Conservation (phyloP, 2,797 vertebrate genomes). For the Borostomias antarcticus region DNA sequence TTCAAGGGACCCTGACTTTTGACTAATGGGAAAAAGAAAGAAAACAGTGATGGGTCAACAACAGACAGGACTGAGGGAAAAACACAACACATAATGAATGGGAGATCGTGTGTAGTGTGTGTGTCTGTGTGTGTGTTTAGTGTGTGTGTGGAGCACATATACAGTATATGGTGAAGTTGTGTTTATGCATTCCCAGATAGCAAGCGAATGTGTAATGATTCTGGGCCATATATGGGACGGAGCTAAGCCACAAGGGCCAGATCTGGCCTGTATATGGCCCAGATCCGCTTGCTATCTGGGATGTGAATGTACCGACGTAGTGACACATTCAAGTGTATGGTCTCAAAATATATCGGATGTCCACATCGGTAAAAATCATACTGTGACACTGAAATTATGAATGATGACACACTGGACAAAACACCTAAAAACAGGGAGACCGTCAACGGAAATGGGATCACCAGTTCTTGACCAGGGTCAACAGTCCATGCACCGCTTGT, state of each 20-base stretch:
- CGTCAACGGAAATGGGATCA: neutral
- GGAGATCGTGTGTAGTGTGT: neutral
- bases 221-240: too few relatives aligned
- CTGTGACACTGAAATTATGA: neutral
- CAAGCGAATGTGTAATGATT: too few relatives aligned
- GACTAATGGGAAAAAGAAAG: slow-evolving; percentile 65
- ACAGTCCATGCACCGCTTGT: neutral
- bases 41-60: slow-evolving; percentile 53
- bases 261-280: too few relatives aligned
- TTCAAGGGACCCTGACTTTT: slow-evolving; percentile 77
- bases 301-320: too few relatives aligned
- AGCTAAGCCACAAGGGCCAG: too few relatives aligned
- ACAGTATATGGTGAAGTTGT: neutral
- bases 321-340: too few relatives aligned
- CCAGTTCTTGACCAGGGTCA: neutral
- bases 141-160: neutral
- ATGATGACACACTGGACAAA: slow-evolving; percentile 1
- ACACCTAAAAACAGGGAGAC: neutral
- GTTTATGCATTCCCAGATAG: too few relatives aligned
- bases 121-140: neutral
- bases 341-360: neutral
- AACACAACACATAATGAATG: slow-evolving; percentile 31
- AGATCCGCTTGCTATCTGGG: too few relatives aligned
- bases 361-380: neutral
- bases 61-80: slow-evolving; percentile 14